Conservation (phyloP, 2,113 vertebrate species). For the Dromaius novaehollandiae region DNA sequence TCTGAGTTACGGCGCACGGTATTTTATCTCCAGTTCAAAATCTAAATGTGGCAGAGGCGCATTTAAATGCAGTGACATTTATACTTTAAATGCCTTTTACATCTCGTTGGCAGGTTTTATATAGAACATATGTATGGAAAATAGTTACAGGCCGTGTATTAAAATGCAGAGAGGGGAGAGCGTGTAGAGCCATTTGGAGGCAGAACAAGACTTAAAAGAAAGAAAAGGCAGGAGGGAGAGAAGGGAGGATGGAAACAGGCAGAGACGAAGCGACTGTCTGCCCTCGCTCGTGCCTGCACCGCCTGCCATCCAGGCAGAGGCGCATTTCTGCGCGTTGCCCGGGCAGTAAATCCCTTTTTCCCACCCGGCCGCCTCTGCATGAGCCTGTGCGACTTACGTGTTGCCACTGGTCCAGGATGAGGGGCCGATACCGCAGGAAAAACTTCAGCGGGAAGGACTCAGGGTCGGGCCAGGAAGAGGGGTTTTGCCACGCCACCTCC, state of each 20-base stretch:
- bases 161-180: background rate
- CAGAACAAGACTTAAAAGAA: background rate
- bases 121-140: constrained; percentile 64
- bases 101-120: constrained; percentile 67
- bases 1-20: constrained; percentile 8
- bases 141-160: constrained; percentile 21
- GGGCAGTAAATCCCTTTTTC: background rate
- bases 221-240: background rate
- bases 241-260: background rate
- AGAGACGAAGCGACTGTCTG: background rate
- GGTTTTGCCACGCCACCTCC: constrained; percentile 94
- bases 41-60: constrained; percentile 56
- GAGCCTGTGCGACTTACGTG: constrained; percentile 82
- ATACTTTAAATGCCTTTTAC: constrained; percentile 73
- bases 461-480: constrained; percentile 92
- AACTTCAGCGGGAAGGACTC: constrained; percentile 96
- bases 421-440: constrained; percentile 94
- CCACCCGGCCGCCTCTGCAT: rapidly evolving
- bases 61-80: constrained; percentile 72
- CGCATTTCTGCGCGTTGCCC: background rate
- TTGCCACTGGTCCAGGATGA: constrained; percentile 96
- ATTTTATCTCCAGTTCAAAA: constrained; percentile 68
- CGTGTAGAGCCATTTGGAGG: constrained; percentile 2
- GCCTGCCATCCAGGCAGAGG: too few species aligned
- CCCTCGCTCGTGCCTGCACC: too few species aligned